Conservation (phyloP, 2,797 vertebrate genomes). For the Borostomias antarcticus region DNA sequence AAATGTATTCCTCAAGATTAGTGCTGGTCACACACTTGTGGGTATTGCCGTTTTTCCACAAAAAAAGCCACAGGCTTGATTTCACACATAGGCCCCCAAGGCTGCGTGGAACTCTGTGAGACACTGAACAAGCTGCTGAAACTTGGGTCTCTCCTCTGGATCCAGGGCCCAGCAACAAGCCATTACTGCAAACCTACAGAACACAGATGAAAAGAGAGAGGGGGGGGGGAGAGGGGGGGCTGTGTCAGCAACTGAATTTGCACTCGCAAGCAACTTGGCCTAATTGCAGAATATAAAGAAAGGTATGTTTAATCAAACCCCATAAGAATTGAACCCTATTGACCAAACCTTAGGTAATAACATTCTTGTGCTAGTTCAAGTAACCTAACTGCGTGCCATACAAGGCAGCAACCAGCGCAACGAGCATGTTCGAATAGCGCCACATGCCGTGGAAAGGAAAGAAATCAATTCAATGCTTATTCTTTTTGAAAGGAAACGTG, state of each 20-base stretch:
- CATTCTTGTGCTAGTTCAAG: no score
- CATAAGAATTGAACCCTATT: not conserved
- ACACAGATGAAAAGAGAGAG: slow-evolving; percentile 8
- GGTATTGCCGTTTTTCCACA: slow-evolving; percentile 10
- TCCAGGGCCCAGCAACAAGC: slow-evolving; percentile 98
- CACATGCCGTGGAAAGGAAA: slow-evolving; percentile 40
- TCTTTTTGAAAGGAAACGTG: slow-evolving; percentile 46
- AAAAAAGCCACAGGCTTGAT: slow-evolving; percentile 9
- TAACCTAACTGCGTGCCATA: no score
- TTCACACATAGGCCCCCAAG: slow-evolving; percentile 93
- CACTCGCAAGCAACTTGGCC: not conserved
- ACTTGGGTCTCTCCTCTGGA: slow-evolving; percentile 97
- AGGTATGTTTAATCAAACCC: no score
- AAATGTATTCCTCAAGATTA: slow-evolving; percentile 66
- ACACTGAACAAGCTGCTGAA: slow-evolving; percentile 98
- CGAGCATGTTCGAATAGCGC: no score
- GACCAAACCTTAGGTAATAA: not conserved
- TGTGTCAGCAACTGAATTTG: not conserved
- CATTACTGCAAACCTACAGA: slow-evolving; percentile 95
- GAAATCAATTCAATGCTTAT: slow-evolving; percentile 44
- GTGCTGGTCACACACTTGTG: slow-evolving; percentile 49
- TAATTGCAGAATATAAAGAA: no score
- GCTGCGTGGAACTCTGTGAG: slow-evolving; percentile 98
- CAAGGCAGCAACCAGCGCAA: no score
- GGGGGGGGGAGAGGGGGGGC: not conserved